Conservation (phyloP, 2,888 invertebrate species). For the Lamproptera curius region DNA sequence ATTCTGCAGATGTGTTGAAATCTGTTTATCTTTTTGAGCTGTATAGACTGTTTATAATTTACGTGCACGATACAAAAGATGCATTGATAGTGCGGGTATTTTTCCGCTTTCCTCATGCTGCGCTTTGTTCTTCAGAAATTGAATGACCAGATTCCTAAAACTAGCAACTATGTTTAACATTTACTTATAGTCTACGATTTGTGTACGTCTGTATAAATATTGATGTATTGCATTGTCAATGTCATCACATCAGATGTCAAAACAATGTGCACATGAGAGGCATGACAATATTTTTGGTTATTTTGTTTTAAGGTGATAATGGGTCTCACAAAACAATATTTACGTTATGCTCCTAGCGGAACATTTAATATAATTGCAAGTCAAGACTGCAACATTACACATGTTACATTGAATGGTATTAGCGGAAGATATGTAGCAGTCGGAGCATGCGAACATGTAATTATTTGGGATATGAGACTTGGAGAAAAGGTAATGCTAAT, state of each 20-base stretch:
- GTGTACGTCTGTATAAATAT: too few species aligned
- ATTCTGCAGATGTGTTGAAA: too few species aligned
- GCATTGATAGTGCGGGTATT: too few species aligned
- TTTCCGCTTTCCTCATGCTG: too few species aligned
- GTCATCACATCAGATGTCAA: constrained; percentile 22
- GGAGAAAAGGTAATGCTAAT: constrained; percentile 90
- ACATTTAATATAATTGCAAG: constrained; percentile 93
- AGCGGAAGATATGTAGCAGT: constrained; percentile 92
- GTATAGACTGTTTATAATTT: too few species aligned
- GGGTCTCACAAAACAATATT: constrained; percentile 96
- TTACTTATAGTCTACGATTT: too few species aligned
- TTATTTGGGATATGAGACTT: constrained; percentile 95
- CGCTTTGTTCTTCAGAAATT: too few species aligned
- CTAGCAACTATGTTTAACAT: too few species aligned
- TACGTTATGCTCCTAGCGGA: constrained; percentile 90
- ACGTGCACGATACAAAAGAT: too few species aligned
- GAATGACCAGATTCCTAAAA: too few species aligned
- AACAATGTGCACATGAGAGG: constrained; percentile 22
- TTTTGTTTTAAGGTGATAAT: constrained; percentile 55
- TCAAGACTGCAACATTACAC: constrained; percentile 86
- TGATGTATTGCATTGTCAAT: too few species aligned
- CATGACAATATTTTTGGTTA: constrained; percentile 13
- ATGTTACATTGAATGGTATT: constrained; percentile 86
- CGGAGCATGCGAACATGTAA: constrained; percentile 95
- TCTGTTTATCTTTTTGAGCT: too few species aligned